Evolutionary conservation across 92 coral and sea anemone genomes (phyloP), one percentile per base, ranked within the genome.

Genomic region (Palythoa heliodiscus): DNA sequence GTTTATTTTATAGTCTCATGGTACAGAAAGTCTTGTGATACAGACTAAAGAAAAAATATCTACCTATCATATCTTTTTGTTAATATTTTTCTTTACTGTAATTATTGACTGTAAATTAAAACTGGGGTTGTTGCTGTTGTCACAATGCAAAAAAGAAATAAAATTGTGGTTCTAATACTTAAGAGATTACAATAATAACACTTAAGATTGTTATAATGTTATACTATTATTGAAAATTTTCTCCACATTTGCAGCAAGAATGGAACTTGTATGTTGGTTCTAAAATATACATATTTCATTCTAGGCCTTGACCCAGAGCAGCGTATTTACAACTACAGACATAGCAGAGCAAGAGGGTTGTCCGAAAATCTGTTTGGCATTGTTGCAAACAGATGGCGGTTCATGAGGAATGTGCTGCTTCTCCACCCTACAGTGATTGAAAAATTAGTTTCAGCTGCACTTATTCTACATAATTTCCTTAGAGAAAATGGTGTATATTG

Each of bases 351-450:
- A 78, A 72, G 92, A 61, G 50, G 89, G 47, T 17, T 89, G 9
- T 70, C 76, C 23, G 87, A 89, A 68, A 89, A 89, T 50, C 83
- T 89, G n/a, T 85, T 89, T 81, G 89, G 92, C 8, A 89, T 89
- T 39, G 22, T 89, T 47, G 83, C 91, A 54, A 89, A 89, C 82
- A 77, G 91, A 52, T 89, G 89, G 86, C 82, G 83, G 23, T 57
- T 89, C 11, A 61, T 89, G 19, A 55, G 86, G 58, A 23, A 63
- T 38, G 63, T 79, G 13, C 25, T 89, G 29, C 82, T 55, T 48
- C 52, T 89, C 43, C 53, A 67, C 19, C 92, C 92, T 73, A 67
- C 57, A 7, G 25, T 75, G 20, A 52, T 85, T 25, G 89, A 85
- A 69, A 7, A 61, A 15, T 50, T 89, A n/a, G 64, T 73, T 52